A percentile compares a stretch with the other conserved stretches of the same genome.
Evolutionary conservation across 2,113 vertebrate genomes (phyloP).

Genomic region (Lipotes vexillifer): DNA sequence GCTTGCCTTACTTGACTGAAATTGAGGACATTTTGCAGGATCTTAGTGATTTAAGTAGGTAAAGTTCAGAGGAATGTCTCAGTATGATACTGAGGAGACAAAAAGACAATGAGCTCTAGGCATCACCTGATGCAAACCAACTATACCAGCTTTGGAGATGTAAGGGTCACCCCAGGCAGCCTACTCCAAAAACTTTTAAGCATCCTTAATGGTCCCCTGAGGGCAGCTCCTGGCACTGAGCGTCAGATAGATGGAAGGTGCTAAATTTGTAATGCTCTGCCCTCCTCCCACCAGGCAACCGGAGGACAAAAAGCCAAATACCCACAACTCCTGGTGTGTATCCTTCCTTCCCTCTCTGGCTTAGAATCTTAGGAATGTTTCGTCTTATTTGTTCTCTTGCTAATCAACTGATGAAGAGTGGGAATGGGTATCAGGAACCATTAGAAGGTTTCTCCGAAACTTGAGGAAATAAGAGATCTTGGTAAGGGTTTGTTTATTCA

Average conservation of each 20-base stretch:
- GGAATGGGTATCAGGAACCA: background rate
- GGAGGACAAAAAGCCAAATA: background rate
- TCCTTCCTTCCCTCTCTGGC: background rate
- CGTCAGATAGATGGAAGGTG: background rate
- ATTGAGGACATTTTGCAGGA: background rate
- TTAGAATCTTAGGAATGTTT: background rate
- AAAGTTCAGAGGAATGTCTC: background rate
- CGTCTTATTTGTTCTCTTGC: background rate
- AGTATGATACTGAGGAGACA: background rate
- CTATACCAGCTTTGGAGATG: background rate
- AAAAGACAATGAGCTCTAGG: background rate
- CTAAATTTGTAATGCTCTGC: background rate
- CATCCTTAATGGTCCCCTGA: background rate
- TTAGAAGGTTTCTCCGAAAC: background rate
- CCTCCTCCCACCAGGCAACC: background rate
- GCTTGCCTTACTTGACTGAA: background rate
- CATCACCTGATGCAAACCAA: background rate
- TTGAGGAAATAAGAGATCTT: background rate
- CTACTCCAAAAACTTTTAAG: background rate
- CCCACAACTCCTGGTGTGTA: no score
- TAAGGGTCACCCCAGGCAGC: background rate
- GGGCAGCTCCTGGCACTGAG: background rate
- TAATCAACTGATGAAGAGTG: background rate
- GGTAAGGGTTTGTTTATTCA: background rate
- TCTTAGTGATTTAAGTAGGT: background rate